Percentiles rank a stretch among this genome's conserved stretches.
These are phyloP conservation scores for Agonopterix heracliana DNA, from an alignment of 2,888 invertebrate species.

Conservation along the genomic window DNA sequence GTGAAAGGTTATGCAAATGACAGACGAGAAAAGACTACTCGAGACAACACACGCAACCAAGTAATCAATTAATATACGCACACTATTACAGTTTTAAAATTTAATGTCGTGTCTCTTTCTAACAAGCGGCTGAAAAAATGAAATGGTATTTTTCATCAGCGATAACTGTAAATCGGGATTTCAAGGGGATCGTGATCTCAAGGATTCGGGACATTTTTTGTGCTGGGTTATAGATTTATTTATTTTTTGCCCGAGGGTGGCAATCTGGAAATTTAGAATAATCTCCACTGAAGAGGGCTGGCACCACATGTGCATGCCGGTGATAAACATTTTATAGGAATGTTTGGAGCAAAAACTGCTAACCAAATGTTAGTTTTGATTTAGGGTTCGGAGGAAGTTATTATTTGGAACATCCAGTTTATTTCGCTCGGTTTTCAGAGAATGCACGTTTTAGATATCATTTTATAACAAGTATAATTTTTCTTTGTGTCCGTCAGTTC, in stretches of 20 bases:
- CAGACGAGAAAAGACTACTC: not conserved
- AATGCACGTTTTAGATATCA: too few relatives aligned
- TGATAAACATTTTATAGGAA: constrained; percentile 76
- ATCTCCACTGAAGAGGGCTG: constrained; percentile 63
- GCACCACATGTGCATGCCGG: constrained; percentile 62
- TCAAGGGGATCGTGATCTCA: constrained; percentile 63
- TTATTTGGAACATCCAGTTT: constrained; percentile 31
- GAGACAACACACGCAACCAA: constrained; percentile 4
- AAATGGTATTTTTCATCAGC: constrained; percentile 19
- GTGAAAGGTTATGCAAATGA: not conserved
- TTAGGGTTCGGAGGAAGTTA: constrained; percentile 64
- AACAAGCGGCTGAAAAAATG: constrained; percentile 22
- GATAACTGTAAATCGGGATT: constrained; percentile 63
- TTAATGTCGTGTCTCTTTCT: constrained; percentile 14
- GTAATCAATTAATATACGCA: constrained; percentile 13
- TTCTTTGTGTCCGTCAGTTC: too few relatives aligned
- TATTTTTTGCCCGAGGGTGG: constrained; percentile 72
- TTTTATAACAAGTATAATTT: too few relatives aligned
- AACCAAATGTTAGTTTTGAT: constrained; percentile 68
- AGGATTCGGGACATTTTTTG: constrained; percentile 69
- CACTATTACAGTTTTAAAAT: constrained; percentile 7
- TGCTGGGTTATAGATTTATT: constrained; percentile 62
- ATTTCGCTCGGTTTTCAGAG: not conserved
- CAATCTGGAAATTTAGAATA: constrained; percentile 74
- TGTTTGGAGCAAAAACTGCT: constrained; percentile 67